Conservation (phyloP, 1,140 invertebrate species). For the Pogonomyrmex barbatus region DNA sequence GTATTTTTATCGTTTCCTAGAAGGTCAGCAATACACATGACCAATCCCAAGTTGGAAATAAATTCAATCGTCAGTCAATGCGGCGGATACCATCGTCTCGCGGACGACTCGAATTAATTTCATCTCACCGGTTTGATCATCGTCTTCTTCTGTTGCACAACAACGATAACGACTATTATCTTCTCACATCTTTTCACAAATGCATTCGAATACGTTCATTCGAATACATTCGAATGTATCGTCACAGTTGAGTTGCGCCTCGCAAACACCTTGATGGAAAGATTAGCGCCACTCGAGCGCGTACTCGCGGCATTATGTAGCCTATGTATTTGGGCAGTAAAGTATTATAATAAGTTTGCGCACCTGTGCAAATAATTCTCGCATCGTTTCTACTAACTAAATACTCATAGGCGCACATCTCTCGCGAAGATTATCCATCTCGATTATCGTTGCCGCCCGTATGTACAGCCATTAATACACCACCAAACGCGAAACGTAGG, state of each 20-base stretch:
- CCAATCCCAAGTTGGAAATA: constrained; percentile 13
- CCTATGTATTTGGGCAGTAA: background rate
- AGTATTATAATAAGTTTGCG: constrained; percentile 40
- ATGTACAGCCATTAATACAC: background rate
- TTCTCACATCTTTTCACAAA: background rate
- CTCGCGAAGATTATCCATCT: background rate
- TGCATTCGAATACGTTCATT: background rate
- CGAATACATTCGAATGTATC: background rate
- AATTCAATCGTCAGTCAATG: constrained; percentile 22
- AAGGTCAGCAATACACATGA: constrained; percentile 1
- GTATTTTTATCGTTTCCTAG: constrained; percentile 52
- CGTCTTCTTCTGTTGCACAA: background rate
- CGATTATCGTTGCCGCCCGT: background rate
- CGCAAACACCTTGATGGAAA: background rate
- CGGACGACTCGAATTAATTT: constrained; percentile 24
- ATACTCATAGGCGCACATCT: background rate
- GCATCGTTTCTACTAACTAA: background rate
- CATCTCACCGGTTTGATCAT: background rate
- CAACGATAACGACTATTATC: background rate
- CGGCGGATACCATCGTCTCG: constrained; percentile 3
- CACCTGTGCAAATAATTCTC: constrained; percentile 66
- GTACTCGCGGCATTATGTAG: constrained; percentile 17
- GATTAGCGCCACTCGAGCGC: background rate
- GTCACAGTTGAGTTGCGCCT: constrained; percentile 45
- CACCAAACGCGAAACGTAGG: background rate